Base-by-base conservation (phyloP, 2,797 vertebrate species). In the Argyrosomus regius region DNA sequence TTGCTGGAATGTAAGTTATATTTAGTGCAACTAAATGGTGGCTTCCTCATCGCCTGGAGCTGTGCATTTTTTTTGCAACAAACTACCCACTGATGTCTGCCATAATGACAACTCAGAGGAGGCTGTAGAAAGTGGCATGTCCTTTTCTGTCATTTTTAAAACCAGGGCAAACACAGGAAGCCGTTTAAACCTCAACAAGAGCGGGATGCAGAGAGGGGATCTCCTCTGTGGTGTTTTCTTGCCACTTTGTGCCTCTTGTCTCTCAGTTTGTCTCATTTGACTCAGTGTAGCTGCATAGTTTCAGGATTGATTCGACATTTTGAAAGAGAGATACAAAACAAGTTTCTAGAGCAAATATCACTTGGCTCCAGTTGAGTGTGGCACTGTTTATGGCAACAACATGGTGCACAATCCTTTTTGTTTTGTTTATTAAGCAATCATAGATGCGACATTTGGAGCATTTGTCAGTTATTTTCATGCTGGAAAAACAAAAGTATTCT, bases 1-100 rank as follows among this genome's bases (percentile, higher is more conserved):
- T n/a, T 13, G 48, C 49, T 49, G 28, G 3, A 39, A 12, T 11
- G 20, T 22, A 28, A 20, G 16, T 41, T 41, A n/a, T 28, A 41
- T 4, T 22, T 14, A 16, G 18, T 4, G 10, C 41, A 35, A 17
- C 18, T 52, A 10, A 43, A 5, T n/a, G 12, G 1, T 24, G 8
- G 69, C 53, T 61, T 77, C 49, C 65, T 64, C 17, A 1, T 78
- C 35, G 41, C 84, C 82, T 35, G 71, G 26, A 60, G 84, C 57
- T 7, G 2, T 71, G 78, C 1, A 88, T 87, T 86, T 49, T 65
- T 81, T 67, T 28, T 28, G 26, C 26, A 3, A 28, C 26, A 28
- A 3, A 31, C 28, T 35, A 35, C 7, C 35, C 35, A 8, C 35
- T 35, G 35, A 35, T 35, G 8, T 31, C 4, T 22, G 39, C 17